Evolutionary conservation across 2,113 vertebrate genomes (phyloP).

Genomic region (Prietella phreatophila): DNA sequence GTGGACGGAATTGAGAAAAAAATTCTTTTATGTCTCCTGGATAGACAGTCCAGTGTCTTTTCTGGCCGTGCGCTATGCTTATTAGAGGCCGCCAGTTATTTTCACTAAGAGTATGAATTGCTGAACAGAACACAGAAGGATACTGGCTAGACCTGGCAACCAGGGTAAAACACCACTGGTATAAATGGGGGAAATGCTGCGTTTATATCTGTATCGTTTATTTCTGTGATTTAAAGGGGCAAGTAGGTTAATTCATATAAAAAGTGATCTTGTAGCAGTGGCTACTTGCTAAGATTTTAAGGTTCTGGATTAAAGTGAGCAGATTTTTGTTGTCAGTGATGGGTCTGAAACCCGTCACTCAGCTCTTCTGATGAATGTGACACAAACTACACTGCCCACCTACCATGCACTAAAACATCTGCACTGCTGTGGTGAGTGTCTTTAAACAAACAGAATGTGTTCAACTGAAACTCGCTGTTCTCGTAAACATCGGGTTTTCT

Average conservation of each 20-base stretch:
- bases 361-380: constrained; percentile 24
- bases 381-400: constrained; percentile 4
- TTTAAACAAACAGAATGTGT: constrained; percentile 15
- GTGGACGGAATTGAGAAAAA: constrained; percentile 42
- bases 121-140: not conserved
- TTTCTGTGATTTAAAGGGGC: not conserved
- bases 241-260: not conserved
- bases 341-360: not conserved
- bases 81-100: not conserved
- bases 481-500: not conserved
- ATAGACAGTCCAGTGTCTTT: constrained; percentile 53
- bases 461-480: not conserved
- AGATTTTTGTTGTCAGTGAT: not conserved
- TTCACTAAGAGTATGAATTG: not conserved
- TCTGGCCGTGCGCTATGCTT: not conserved
- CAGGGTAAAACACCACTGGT: not conserved
- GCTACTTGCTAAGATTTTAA: not conserved
- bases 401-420: constrained; percentile 23
- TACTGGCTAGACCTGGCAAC: not conserved
- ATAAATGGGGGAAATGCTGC: not conserved
- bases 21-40: constrained; percentile 59
- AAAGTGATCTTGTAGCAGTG: not conserved
- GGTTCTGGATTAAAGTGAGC: not conserved
- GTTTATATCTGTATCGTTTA: not conserved
- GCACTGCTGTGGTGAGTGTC: constrained; percentile 27